These are phyloP conservation scores for Barnardius zonarius DNA, from an alignment of 2,113 vertebrate species.

Conservation along the genomic window DNA sequence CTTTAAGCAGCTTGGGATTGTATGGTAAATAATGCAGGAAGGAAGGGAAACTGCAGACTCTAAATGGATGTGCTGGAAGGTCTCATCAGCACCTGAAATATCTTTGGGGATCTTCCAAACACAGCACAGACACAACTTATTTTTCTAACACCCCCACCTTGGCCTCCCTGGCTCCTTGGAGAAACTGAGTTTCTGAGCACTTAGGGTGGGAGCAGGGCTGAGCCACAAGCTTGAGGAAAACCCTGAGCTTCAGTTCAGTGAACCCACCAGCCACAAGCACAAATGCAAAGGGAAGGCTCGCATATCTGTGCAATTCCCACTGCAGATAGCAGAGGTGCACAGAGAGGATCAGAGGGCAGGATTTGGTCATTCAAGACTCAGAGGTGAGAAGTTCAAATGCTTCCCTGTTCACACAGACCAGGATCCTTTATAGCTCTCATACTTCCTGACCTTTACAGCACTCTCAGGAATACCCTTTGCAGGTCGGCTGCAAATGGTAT, in stretches of 20 bases:
- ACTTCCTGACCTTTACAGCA: rapidly evolving
- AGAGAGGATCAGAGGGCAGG: neutral
- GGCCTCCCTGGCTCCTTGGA: neutral
- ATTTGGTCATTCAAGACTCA: neutral
- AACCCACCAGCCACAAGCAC: neutral
- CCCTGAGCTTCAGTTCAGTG: neutral
- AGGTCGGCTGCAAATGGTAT: rapidly evolving
- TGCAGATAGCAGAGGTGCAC: neutral
- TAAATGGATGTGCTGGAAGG: conserved; percentile 59
- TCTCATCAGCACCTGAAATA: neutral
- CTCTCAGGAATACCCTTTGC: neutral
- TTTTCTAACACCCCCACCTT: neutral
- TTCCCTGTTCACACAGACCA: neutral
- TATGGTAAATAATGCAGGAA: conserved; percentile 65
- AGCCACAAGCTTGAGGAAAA: neutral
- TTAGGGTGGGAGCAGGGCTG: neutral
- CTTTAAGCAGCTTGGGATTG: neutral
- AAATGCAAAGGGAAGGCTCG: neutral
- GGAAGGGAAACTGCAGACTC: conserved; percentile 43
- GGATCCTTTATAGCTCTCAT: neutral
- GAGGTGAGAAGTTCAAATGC: neutral
- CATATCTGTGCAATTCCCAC: neutral
- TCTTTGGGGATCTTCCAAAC: conserved; percentile 15
- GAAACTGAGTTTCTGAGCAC: neutral
- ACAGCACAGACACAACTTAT: neutral